Evolutionary conservation across 2,113 vertebrate species (phyloP).

Genomic region (Dunckerocampus dactyliophorus): DNA sequence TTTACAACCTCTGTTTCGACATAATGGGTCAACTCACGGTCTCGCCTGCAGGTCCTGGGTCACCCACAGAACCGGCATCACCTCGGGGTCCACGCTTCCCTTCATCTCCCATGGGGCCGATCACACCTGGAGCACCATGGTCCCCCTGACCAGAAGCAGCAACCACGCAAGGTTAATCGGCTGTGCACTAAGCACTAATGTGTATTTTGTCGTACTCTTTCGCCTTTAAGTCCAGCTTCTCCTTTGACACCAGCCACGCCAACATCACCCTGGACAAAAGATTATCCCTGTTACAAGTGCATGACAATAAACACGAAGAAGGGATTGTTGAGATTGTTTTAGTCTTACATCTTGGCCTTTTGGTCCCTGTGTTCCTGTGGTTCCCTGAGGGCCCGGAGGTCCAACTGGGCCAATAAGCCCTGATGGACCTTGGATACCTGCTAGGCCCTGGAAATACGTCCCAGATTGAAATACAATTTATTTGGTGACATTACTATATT

Average conservation of each 20-base stretch:
- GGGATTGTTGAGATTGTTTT: slow-evolving; percentile 25
- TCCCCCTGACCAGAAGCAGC: slow-evolving; percentile 75
- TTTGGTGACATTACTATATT: background rate
- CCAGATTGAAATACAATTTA: background rate
- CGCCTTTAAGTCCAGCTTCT: slow-evolving; percentile 91
- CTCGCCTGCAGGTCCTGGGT: slow-evolving; percentile 83
- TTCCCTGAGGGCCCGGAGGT: slow-evolving; percentile 88
- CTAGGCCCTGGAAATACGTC: slow-evolving; percentile 72
- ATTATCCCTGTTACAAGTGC: background rate
- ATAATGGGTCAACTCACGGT: slow-evolving; percentile 71
- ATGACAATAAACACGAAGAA: background rate
- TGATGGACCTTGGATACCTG: slow-evolving; percentile 80
- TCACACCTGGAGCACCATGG: slow-evolving; percentile 81
- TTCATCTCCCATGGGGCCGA: slow-evolving; percentile 91
- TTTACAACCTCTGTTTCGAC: background rate
- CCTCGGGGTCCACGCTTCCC: slow-evolving; percentile 92
- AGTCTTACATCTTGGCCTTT: slow-evolving; percentile 90
- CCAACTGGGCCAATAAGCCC: slow-evolving; percentile 82
- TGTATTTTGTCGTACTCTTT: slow-evolving; percentile 73
- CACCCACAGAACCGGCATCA: slow-evolving; percentile 83
- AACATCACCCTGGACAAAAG: slow-evolving; percentile 78
- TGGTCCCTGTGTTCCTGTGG: slow-evolving; percentile 82
- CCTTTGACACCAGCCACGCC: slow-evolving; percentile 91
- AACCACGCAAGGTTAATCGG: background rate
- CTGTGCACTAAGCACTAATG: background rate